Evolutionary conservation across 2,113 vertebrate genomes (phyloP), one percentile per base, ranked within the genome.

Genomic region (Sander vitreus): DNA sequence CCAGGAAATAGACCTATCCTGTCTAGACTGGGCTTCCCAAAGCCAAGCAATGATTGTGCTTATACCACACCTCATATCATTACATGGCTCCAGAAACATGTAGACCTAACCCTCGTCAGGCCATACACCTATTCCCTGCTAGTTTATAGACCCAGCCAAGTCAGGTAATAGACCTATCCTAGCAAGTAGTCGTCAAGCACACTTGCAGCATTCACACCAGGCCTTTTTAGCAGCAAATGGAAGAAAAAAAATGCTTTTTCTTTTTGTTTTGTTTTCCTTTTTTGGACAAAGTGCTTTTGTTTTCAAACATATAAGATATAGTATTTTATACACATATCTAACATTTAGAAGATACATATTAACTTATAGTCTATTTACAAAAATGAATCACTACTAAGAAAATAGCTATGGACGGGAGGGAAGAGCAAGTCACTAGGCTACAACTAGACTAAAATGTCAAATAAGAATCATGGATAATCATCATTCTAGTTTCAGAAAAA

Each of bases 141-240:
- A 84, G 87, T 73, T 81, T 65, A 64, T 48, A 89, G 77, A 92
- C 75, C 76, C 76, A 58, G 69, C 83, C 64, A 25, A 70, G 78
- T 83, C 80, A 85, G 82, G 84, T 75, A 68, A 83, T 84, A 88
- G 73, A 89, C 83, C 76, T 54, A 84, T 84, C 81, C 76, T 30
- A 76, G 93, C 86, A 88, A 92, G 95, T 96, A 95, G 95, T 96
- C 95, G 91, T 97, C 97, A 91, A 96, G 97, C 97, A 96, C 93
- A 96, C 96, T 90, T 97, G 97, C 97, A 98, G 97, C 98, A 97
- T 97, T 99, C 98, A 97, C 96, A 97, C 96, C 94, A 98, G 97
- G 96, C 97, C 97, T 95, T 97, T 43, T 93, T 99, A 99, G 98
- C 98, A 99, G 97, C 98, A 98, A 97, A 98, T 98, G 97, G 97